Evolutionary conservation across 2,113 vertebrate species (phyloP).

Genomic region (Melanerpes aurifrons): DNA sequence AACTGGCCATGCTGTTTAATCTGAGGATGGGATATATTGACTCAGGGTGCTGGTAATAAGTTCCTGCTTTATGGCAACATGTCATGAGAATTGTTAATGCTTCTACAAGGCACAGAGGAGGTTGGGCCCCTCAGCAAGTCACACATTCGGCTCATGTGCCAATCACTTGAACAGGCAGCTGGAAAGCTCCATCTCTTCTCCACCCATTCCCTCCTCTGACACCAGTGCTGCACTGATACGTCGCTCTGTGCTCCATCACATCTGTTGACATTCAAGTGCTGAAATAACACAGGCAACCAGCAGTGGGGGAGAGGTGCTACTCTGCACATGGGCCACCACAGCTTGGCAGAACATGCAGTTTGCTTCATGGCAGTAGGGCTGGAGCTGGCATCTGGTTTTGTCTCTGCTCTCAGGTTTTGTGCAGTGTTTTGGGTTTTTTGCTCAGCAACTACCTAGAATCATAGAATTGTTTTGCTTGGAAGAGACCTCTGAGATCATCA

Average conservation of each 20-base stretch:
- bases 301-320: neutral
- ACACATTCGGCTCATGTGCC: accelerated
- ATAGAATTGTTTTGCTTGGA: too few species aligned
- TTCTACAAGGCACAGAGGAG: neutral
- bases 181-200: neutral
- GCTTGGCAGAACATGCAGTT: neutral
- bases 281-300: neutral
- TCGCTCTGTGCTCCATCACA: neutral
- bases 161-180: neutral
- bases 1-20: neutral
- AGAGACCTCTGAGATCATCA: too few species aligned
- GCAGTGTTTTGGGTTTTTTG: neutral
- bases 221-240: neutral
- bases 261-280: neutral
- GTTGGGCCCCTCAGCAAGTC: neutral
- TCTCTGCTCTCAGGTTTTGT: neutral
- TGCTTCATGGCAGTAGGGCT: neutral
- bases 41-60: neutral
- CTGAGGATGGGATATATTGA: neutral
- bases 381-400: neutral
- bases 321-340: accelerated
- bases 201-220: neutral
- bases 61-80: neutral
- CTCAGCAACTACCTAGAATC: neutral
- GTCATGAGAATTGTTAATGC: neutral